phyloP scores from a whole-genome alignment of 2,113 vertebrate species.

The Colaptes auratus region DNA sequence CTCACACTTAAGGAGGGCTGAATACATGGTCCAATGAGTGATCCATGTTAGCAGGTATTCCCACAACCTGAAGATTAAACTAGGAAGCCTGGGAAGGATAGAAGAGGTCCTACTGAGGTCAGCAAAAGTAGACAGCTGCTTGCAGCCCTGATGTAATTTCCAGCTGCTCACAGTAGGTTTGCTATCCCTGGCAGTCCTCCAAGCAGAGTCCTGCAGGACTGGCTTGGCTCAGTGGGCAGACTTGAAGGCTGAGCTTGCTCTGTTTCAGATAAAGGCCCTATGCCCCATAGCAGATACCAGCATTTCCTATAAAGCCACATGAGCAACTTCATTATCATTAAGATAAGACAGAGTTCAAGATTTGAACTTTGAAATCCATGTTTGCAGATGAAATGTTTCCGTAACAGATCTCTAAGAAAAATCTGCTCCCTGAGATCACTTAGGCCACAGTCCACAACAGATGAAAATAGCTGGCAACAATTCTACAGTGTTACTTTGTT shows the following conservation, averaged over 20 bases:
- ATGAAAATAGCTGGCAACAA: slow-evolving; percentile 8
- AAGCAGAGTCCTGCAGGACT: not conserved
- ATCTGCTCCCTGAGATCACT: not conserved
- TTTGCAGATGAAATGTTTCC: not conserved
- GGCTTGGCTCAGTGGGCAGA: not conserved
- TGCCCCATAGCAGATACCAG: not conserved
- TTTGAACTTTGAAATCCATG: slow-evolving; percentile 22
- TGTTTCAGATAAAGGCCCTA: not conserved
- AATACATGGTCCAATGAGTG: accelerated
- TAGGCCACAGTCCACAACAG: not conserved
- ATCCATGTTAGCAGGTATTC: not conserved
- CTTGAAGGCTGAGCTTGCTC: not conserved
- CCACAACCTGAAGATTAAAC: not conserved
- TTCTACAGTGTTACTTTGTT: not conserved
- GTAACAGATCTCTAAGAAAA: not conserved
- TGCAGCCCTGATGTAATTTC: not conserved
- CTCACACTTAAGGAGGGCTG: not conserved
- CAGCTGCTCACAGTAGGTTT: not conserved
- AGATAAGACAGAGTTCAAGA: slow-evolving; percentile 40
- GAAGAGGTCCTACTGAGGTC: not conserved
- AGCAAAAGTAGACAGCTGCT: not conserved
- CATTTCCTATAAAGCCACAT: slow-evolving; percentile 12
- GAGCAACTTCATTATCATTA: not conserved
- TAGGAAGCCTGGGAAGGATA: not conserved
- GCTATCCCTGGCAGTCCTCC: not conserved